These are phyloP conservation scores for Escarpia spicata DNA, from an alignment of 2,888 invertebrate genomes.

Conservation along the genomic window DNA sequence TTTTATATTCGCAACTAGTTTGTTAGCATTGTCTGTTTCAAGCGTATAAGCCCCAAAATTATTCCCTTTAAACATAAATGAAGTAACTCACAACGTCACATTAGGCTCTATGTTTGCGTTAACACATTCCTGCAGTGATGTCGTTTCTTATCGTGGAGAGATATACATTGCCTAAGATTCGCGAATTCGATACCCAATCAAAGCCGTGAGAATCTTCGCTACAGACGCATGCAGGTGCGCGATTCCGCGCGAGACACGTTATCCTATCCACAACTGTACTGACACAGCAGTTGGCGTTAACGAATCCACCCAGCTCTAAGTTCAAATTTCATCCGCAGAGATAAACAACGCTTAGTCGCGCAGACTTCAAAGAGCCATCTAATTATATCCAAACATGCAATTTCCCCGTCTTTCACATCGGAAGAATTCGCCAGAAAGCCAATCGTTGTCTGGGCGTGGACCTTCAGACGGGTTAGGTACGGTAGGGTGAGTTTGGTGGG, in stretches of 20 bases:
- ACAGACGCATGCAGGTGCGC: neutral
- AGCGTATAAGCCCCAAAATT: too few relatives aligned
- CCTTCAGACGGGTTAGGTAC: neutral
- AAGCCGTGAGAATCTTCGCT: neutral
- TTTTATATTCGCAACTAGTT: too few relatives aligned
- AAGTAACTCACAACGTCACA: neutral
- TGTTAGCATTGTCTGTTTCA: too few relatives aligned
- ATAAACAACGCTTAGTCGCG: neutral
- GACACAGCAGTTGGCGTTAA: neutral
- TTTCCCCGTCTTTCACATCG: constrained; percentile 12
- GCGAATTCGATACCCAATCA: neutral
- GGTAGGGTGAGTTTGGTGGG: neutral
- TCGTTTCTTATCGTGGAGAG: neutral
- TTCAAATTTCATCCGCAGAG: neutral
- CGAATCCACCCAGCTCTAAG: neutral
- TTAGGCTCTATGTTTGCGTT: neutral
- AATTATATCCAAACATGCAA: constrained; percentile 16
- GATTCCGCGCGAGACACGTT: neutral
- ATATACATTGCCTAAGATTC: neutral
- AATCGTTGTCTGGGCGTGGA: neutral
- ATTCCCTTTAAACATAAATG: neutral
- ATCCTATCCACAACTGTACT: neutral
- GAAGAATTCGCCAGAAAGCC: neutral
- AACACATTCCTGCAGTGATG: neutral
- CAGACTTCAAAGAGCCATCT: neutral